A percentile compares a stretch with the other conserved stretches of the same genome.
Conservation (phyloP, 1,140 invertebrate genomes). For the Mactra quadrangularis region DNA sequence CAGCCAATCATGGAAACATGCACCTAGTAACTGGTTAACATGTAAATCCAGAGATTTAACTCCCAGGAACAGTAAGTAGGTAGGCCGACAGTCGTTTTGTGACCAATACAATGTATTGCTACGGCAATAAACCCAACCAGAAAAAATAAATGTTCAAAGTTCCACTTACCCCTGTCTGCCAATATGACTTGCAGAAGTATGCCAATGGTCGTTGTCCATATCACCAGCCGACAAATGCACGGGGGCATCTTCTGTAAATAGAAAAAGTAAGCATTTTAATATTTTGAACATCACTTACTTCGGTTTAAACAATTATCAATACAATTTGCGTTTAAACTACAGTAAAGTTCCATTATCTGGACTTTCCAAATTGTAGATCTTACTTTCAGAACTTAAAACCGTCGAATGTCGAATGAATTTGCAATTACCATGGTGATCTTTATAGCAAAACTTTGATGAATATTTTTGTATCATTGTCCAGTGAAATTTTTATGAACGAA, state of each 20-base stretch:
- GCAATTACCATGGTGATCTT: not conserved
- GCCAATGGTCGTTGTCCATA: constrained; percentile 35
- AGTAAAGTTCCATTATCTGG: not conserved
- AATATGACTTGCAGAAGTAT: not conserved
- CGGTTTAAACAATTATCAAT: not conserved
- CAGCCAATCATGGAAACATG: not conserved
- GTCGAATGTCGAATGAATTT: not conserved
- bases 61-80: too few species aligned
- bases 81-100: too few species aligned
- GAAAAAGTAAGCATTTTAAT: not conserved
- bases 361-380: not conserved
- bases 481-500: too few species aligned
- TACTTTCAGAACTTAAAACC: not conserved
- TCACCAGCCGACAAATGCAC: constrained; percentile 49
- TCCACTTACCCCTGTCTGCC: constrained; percentile 33
- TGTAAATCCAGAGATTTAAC: too few species aligned
- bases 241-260: constrained; percentile 55
- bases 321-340: not conserved
- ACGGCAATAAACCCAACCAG: too few species aligned
- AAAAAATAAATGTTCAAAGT: not conserved
- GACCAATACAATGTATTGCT: too few species aligned
- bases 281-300: not conserved
- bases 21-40: too few species aligned
- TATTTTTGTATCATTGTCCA: too few species aligned
- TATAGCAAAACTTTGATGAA: too few species aligned